Conservation (phyloP, 1,140 invertebrate genomes). For the Paralvinella palmiformis region DNA sequence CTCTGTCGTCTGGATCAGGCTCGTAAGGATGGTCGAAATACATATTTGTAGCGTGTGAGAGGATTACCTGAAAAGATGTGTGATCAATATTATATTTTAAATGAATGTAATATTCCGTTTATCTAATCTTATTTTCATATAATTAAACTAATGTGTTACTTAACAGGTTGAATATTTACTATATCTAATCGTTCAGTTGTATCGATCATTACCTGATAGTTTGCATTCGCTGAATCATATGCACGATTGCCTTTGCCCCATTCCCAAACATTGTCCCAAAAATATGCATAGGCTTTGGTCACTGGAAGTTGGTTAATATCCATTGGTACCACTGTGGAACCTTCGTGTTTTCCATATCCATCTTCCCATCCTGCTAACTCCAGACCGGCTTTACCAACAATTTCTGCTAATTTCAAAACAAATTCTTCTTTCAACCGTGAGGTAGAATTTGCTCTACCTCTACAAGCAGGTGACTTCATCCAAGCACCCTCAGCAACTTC, state of each 20-base stretch:
- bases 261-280: conserved; percentile 43
- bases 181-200: neutral
- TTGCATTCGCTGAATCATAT: conserved; percentile 35
- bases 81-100: neutral
- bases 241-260: conserved; percentile 30
- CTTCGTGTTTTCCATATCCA: conserved; percentile 25
- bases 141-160: neutral
- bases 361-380: conserved; percentile 41
- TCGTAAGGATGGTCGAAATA: conserved; percentile 47
- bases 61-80: conserved; percentile 28
- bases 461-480: conserved; percentile 31
- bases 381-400: conserved; percentile 20
- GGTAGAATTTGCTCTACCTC: neutral
- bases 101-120: neutral
- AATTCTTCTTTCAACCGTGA: conserved; percentile 25
- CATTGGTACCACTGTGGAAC: conserved; percentile 24
- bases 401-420: conserved; percentile 22
- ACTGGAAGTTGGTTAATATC: conserved; percentile 7
- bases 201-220: conserved; percentile 33
- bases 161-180: neutral
- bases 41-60: conserved; percentile 37
- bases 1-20: conserved; percentile 39
- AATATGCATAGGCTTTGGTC: conserved; percentile 33
- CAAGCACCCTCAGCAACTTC: conserved; percentile 34
- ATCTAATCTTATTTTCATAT: neutral